These are phyloP conservation scores for Lydus trimaculatus DNA, from an alignment of 2,888 invertebrate genomes.

Conservation along the genomic window DNA sequence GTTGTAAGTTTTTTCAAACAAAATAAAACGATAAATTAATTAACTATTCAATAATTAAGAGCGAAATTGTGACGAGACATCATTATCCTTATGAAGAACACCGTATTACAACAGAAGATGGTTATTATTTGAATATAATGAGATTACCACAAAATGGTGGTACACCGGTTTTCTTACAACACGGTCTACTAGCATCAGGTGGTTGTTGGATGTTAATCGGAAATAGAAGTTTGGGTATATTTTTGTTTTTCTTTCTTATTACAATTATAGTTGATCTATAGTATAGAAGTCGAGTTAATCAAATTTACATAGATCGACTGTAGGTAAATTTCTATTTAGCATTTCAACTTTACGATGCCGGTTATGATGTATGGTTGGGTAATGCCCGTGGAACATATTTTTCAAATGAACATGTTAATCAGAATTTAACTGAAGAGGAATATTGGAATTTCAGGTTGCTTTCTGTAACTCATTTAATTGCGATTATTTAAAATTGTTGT, in stretches of 20 bases:
- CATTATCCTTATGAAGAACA: constrained; percentile 3
- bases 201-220: not conserved
- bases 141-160: constrained; percentile 10
- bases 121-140: constrained; percentile 9
- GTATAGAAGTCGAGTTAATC: not conserved
- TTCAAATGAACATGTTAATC: not conserved
- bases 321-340: not conserved
- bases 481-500: not conserved
- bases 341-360: not conserved
- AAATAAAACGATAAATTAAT: too few relatives aligned
- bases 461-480: not conserved
- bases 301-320: not conserved
- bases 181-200: not conserved
- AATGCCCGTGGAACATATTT: not conserved
- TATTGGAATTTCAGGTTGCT: constrained; percentile 8
- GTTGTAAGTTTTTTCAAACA: too few relatives aligned
- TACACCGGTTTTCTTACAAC: not conserved
- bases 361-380: constrained; percentile 11
- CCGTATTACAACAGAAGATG: not conserved
- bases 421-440: not conserved
- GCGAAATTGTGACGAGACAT: not conserved
- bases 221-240: not conserved
- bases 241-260: not conserved
- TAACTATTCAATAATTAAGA: not conserved
- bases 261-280: not conserved